Base-by-base conservation (phyloP, 1,140 invertebrate genomes). In the Daktulosphaira vitifoliae region DNA sequence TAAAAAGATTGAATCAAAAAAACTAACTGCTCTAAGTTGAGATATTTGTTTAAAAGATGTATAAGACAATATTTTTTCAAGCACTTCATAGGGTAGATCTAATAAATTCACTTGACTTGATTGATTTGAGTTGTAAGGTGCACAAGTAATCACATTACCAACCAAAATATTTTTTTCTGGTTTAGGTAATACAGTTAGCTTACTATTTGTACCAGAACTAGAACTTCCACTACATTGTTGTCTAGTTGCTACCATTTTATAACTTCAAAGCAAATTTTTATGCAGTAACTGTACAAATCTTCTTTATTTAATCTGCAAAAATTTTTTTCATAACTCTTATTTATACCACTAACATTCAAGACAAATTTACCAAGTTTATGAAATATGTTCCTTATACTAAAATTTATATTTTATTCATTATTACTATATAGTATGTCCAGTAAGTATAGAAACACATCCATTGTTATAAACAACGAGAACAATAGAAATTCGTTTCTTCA, bases 41-140 rank as follows among this genome's bases (percentile, higher is more conserved):
- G 85, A 84, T 53, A 89, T 81, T 69, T 81, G 82, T 74, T 88
- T 89, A 75, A 82, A 91, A 67, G 82, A 81, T 68, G 88, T 72
- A 74, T 85, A 86, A 65, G 81, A 77, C 69, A 89, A 82, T 67
- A 89, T 86, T 74, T 89, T 90, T 70, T 87, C 82, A 48, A 89
- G 76, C 65, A 91, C 77, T 79, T 92, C 89, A 67, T 81, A 78
- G 3, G 89, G 89, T 69, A 91, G 76, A 74, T 90, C 83, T 46
- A 89, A 72, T 26, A 90, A 74, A 72, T 78, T 73, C 65, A 79
- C n/a, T 44, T 68, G 67, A 16, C 49, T 42, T 8, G 68, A 67
- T 37, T 59, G 52, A 11, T 16, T 66, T 6, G 53, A 48, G 49
- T 26, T 66, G 53, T 23, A 51, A 11, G 29, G 38, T 56, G 53